Percentiles rank a stretch among this genome's conserved stretches.
Evolutionary conservation across 2,797 vertebrate species (phyloP).

Genomic region (Thripadectes ignobilis): DNA sequence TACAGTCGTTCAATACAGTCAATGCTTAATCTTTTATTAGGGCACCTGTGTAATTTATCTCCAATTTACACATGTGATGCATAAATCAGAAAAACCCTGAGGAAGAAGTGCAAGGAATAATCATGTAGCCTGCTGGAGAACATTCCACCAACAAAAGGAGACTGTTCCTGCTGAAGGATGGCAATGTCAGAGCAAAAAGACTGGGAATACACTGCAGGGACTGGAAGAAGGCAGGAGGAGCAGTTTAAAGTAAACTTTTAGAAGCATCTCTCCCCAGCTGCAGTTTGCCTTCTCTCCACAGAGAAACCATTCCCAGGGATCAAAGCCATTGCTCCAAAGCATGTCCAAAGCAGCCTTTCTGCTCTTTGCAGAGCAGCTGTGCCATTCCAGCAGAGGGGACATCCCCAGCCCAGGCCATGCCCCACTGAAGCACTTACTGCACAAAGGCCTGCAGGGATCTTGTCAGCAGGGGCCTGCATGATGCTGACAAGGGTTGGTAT

Average conservation of each 20-base stretch:
- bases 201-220: background rate
- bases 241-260: background rate
- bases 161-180: background rate
- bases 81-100: background rate
- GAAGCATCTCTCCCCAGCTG: background rate
- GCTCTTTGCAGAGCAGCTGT: background rate
- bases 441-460: constrained; percentile 95
- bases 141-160: background rate
- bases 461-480: constrained; percentile 97
- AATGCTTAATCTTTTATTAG: background rate
- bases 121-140: background rate
- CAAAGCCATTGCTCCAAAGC: background rate
- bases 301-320: background rate
- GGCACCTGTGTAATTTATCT: background rate
- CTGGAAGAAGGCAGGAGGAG: background rate
- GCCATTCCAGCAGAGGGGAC: background rate
- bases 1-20: background rate
- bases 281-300: background rate
- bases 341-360: background rate
- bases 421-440: constrained; percentile 82
- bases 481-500: constrained; percentile 98
- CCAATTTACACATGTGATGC: background rate
- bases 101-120: background rate
- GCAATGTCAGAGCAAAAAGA: background rate
- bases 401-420: background rate